phyloP scores from a whole-genome alignment of 2,797 vertebrate genomes.

The Alcedo quadribrachys region DNA sequence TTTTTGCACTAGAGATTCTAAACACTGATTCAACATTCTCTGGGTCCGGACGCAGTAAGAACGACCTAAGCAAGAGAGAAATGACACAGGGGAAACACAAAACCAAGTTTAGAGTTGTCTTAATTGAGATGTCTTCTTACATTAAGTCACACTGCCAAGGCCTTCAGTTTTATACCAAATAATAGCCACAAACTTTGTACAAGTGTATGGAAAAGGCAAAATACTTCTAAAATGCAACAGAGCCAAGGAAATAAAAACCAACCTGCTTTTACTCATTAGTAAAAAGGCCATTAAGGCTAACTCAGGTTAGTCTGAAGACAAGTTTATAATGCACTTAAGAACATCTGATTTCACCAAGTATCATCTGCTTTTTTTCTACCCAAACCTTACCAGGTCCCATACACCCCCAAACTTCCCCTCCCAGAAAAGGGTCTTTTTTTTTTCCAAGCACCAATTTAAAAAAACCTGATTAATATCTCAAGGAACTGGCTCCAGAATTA shows the following conservation, averaged over 20 bases:
- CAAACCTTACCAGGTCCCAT: background rate
- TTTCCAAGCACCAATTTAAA: background rate
- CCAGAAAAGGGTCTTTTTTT: background rate
- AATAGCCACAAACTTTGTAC: background rate
- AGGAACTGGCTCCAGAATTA: background rate
- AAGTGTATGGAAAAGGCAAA: background rate
- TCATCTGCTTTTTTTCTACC: background rate
- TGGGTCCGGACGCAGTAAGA: slow-evolving; percentile 95
- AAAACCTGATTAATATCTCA: background rate
- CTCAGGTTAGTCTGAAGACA: background rate
- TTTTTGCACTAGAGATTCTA: slow-evolving; percentile 87
- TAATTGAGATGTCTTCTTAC: background rate
- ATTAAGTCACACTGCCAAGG: background rate
- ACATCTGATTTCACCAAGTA: background rate
- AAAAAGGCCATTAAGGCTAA: background rate
- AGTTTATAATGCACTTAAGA: background rate
- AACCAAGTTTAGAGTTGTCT: background rate
- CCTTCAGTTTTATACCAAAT: background rate
- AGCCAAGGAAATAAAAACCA: background rate
- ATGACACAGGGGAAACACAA: background rate
- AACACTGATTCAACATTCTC: slow-evolving; percentile 87
- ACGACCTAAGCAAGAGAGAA: slow-evolving; percentile 79
- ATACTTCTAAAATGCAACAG: background rate
- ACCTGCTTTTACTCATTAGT: background rate
- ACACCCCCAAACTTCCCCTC: background rate